These are phyloP conservation scores for Papilio gigon DNA, from an alignment of 2,888 invertebrate genomes.

Conservation along the genomic window DNA sequence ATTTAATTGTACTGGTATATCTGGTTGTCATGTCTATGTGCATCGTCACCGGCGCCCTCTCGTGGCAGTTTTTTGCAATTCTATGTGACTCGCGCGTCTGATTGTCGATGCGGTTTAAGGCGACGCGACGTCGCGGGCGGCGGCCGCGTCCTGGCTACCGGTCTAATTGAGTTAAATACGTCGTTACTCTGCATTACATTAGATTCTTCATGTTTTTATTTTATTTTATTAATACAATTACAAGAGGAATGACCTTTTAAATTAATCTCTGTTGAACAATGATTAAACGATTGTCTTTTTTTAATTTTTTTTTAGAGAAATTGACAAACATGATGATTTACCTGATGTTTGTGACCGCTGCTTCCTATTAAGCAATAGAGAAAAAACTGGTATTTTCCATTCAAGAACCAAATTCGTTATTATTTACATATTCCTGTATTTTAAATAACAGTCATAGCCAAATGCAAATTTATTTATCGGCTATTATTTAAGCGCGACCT, in stretches of 20 bases:
- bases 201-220: background rate
- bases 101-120: slow-evolving; percentile 22
- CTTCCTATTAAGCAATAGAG: background rate
- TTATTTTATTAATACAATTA: background rate
- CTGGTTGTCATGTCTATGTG: slow-evolving; percentile 8
- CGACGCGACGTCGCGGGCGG: slow-evolving; percentile 17
- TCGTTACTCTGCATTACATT: background rate
- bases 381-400: background rate
- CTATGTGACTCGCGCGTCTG: slow-evolving; percentile 30
- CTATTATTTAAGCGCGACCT: too few relatives aligned
- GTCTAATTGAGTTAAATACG: slow-evolving; percentile 33
- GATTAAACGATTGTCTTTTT: background rate
- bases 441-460: too few relatives aligned
- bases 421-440: too few relatives aligned
- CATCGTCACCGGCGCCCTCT: background rate
- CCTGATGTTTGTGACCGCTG: background rate
- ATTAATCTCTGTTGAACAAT: background rate
- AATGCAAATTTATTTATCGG: background rate
- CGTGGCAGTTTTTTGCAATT: slow-evolving; percentile 30
- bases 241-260: slow-evolving; percentile 11
- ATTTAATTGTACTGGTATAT: slow-evolving; percentile 18
- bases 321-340: background rate
- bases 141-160: background rate
- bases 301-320: background rate
- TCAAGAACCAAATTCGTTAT: background rate